phyloP scores from a whole-genome alignment of 2,113 vertebrate genomes.

The Clupea harengus region DNA sequence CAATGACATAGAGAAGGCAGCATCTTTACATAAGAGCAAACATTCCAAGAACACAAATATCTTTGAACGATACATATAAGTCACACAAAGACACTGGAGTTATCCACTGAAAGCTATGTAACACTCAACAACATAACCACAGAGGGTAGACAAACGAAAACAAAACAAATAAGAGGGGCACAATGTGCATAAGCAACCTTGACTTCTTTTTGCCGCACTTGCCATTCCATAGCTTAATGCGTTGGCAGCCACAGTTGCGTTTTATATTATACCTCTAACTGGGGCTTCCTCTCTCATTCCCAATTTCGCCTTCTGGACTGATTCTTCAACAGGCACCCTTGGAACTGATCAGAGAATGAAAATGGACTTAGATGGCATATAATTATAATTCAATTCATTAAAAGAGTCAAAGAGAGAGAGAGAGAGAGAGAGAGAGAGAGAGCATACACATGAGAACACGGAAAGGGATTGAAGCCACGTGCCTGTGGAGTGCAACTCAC shows the following conservation, averaged over 20 bases:
- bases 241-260: background rate
- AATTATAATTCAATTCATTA: background rate
- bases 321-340: slow-evolving; percentile 75
- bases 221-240: background rate
- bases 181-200: background rate
- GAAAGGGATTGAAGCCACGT: background rate
- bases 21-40: background rate
- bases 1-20: background rate
- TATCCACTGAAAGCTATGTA: background rate
- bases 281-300: slow-evolving; percentile 72
- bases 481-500: background rate
- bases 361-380: background rate
- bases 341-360: slow-evolving; percentile 60
- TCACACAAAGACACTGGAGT: slow-evolving; percentile 21
- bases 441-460: background rate
- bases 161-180: background rate
- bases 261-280: slow-evolving; percentile 52
- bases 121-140: background rate
- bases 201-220: background rate
- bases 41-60: background rate
- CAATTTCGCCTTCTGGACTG: slow-evolving; percentile 73
- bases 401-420: background rate
- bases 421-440: too few relatives aligned
- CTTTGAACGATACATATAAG: background rate
- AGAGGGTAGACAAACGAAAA: background rate